Conservation (phyloP, 2,113 vertebrate genomes). For the Microtus oregoni region DNA sequence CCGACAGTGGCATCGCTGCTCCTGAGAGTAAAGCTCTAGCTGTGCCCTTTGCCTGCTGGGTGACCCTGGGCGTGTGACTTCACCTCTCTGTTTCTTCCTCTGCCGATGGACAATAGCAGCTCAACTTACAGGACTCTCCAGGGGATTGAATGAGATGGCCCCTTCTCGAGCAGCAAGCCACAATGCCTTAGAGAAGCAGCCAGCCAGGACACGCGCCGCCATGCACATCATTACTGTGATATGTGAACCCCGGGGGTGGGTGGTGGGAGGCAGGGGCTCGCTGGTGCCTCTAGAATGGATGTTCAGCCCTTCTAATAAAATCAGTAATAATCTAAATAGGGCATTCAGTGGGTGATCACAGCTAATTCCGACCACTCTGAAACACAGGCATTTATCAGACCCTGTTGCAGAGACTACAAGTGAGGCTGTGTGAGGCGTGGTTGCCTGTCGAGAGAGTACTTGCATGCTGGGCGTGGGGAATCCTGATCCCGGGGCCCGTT, state of each 20-base stretch:
- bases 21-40: neutral
- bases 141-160: neutral
- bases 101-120: neutral
- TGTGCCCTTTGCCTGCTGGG: neutral
- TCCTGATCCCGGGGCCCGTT: neutral
- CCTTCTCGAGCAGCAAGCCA: neutral
- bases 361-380: neutral
- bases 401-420: neutral
- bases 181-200: neutral
- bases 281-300: neutral
- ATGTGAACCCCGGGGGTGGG: neutral
- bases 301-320: neutral
- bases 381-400: neutral
- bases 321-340: neutral
- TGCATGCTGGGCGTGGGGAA: too few relatives aligned
- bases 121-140: neutral
- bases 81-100: neutral
- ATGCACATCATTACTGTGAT: neutral
- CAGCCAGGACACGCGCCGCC: neutral
- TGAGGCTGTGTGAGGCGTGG: neutral
- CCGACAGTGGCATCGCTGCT: neutral
- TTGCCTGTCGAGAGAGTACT: too few relatives aligned
- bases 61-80: neutral
- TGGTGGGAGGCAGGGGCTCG: neutral
- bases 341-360: fast-evolving